Percentiles rank a stretch among this genome's conserved stretches.
These are phyloP conservation scores for Acyrthosiphon pisum DNA, from an alignment of 1,140 invertebrate genomes.

Conservation along the genomic window DNA sequence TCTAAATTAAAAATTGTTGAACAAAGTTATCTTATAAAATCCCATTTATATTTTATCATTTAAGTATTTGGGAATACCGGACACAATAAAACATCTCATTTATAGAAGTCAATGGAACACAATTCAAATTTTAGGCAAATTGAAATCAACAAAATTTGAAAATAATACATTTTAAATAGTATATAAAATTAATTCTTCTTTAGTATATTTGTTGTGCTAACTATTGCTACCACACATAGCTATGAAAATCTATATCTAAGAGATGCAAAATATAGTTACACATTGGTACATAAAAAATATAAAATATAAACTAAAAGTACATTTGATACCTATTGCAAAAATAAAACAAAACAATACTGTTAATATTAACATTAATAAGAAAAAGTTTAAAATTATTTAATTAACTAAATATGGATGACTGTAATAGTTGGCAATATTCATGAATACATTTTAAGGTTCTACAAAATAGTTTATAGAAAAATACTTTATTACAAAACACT, in stretches of 20 bases:
- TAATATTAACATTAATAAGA: too few species aligned
- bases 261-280: background rate
- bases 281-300: background rate
- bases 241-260: background rate
- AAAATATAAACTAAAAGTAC: background rate
- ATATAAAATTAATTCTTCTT: background rate
- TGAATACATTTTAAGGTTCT: background rate
- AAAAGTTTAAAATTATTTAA: background rate
- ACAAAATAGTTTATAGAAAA: background rate
- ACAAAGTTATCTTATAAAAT: background rate
- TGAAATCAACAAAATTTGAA: background rate
- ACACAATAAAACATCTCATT: background rate
- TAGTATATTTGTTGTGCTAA: background rate
- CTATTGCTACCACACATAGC: background rate
- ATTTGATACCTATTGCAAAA: background rate
- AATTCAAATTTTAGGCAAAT: background rate
- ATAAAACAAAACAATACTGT: too few species aligned
- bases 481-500: background rate
- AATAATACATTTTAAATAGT: background rate
- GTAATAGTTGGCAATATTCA: too few species aligned
- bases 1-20: conserved; percentile 61
- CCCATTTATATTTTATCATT: background rate
- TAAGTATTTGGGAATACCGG: background rate
- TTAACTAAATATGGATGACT: background rate
- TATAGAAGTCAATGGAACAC: background rate